phyloP scores from a whole-genome alignment of 2,113 vertebrate genomes.

The Xiphophorus couchianus region DNA sequence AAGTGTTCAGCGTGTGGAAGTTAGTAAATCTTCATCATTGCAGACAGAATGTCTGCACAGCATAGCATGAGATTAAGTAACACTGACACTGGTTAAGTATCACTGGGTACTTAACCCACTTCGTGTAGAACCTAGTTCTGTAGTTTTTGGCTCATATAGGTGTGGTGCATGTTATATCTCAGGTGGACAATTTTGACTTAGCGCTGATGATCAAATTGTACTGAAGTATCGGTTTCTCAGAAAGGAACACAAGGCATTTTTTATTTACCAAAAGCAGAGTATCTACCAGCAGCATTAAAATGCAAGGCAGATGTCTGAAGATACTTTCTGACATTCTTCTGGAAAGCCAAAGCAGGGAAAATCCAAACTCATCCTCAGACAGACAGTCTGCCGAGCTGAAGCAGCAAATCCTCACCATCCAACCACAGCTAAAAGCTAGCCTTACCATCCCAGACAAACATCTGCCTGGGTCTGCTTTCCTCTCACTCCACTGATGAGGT shows the following conservation, averaged over 20 bases:
- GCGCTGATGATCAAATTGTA: background rate
- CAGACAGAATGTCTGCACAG: background rate
- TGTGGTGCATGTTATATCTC: background rate
- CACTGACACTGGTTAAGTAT: no score
- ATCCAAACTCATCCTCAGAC: constrained; percentile 10
- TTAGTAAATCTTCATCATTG: no score
- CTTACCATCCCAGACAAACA: constrained; percentile 46
- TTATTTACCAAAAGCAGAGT: background rate
- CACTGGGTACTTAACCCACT: no score
- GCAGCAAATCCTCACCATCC: constrained; percentile 28
- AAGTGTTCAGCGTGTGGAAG: no score
- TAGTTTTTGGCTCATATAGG: background rate
- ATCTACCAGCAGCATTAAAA: background rate
- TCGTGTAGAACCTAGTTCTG: background rate
- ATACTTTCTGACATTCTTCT: constrained; percentile 15
- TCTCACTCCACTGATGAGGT: constrained; percentile 63
- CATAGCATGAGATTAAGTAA: background rate
- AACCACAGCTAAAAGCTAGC: constrained; percentile 43
- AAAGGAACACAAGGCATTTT: background rate
- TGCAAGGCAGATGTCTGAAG: background rate
- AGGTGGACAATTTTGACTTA: background rate
- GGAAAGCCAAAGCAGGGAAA: background rate
- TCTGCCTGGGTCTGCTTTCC: constrained; percentile 37
- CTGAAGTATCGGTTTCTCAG: background rate
- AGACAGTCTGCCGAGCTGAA: constrained; percentile 34